Conservation (phyloP, 2,888 invertebrate species). For the Ptilodon capucinus region DNA sequence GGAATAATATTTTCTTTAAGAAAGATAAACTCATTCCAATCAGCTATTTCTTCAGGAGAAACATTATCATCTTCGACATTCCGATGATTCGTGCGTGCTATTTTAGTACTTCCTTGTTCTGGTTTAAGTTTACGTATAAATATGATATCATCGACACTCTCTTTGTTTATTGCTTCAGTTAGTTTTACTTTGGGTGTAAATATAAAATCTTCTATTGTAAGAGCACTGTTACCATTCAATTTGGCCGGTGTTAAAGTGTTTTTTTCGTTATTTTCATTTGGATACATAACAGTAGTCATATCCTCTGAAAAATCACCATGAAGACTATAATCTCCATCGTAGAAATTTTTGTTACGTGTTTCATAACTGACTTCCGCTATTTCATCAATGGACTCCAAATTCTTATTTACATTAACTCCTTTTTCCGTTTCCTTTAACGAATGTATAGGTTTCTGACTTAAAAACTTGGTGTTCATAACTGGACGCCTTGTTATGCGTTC, state of each 20-base stretch:
- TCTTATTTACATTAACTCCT: neutral
- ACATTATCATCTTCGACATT: constrained; percentile 14
- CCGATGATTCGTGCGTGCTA: neutral
- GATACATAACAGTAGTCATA: neutral
- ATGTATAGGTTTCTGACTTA: neutral
- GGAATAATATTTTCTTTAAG: constrained; percentile 7
- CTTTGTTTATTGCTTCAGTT: neutral
- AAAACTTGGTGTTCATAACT: neutral
- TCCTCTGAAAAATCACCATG: neutral
- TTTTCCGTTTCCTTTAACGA: neutral
- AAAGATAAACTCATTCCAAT: constrained; percentile 39
- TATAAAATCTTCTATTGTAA: neutral
- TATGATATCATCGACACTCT: neutral
- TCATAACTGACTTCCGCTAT: neutral
- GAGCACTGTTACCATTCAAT: neutral
- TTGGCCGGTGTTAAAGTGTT: neutral
- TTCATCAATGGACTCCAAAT: neutral
- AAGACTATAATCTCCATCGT: neutral
- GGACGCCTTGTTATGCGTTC: neutral
- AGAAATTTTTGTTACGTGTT: neutral
- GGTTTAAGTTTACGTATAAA: neutral
- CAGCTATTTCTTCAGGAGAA: constrained; percentile 3
- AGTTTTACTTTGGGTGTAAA: constrained; percentile 7
- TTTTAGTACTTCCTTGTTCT: constrained; percentile 7
- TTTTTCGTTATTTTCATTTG: neutral